Evolutionary conservation across 2,888 invertebrate genomes (phyloP).

Genomic region (Temnothorax rugatulus): DNA sequence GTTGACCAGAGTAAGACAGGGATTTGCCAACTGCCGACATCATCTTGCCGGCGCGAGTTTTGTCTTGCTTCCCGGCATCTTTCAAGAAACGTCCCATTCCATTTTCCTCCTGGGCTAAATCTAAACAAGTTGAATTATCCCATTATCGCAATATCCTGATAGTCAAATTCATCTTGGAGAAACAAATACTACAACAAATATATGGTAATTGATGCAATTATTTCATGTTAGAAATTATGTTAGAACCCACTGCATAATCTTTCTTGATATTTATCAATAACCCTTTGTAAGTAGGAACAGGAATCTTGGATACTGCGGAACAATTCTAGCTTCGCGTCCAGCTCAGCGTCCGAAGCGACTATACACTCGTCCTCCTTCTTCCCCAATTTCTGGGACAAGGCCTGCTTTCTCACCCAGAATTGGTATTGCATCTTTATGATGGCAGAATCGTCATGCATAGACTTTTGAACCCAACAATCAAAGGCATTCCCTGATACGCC

Average conservation of each 20-base stretch:
- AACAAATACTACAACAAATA: background rate
- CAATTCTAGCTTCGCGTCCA: conserved; percentile 98
- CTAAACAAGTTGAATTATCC: conserved; percentile 81
- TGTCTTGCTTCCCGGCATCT: conserved; percentile 95
- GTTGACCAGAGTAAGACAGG: conserved; percentile 96
- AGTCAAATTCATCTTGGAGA: background rate
- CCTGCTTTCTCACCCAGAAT: conserved; percentile 99
- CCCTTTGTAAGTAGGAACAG: conserved; percentile 94
- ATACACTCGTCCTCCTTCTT: conserved; percentile 99
- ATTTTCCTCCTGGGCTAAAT: conserved; percentile 98
- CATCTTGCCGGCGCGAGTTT: conserved; percentile 94
- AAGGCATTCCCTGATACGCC: conserved; percentile 85
- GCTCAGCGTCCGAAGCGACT: conserved; percentile 97
- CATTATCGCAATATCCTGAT: background rate
- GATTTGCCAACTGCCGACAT: conserved; percentile 95
- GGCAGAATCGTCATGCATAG: conserved; percentile 85
- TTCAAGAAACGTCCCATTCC: conserved; percentile 97
- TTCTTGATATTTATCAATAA: conserved; percentile 97
- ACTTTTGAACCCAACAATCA: conserved; percentile 87
- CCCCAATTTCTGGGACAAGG: conserved; percentile 96
- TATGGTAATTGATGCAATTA: conserved; percentile 9
- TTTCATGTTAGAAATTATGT: conserved; percentile 21
- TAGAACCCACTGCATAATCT: conserved; percentile 91
- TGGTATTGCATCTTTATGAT: conserved; percentile 95
- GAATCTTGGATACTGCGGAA: conserved; percentile 97